Percentiles rank a stretch among this genome's conserved stretches.
These are phyloP conservation scores for Melinaea marsaeus DNA, from an alignment of 2,888 invertebrate species.

Conservation along the genomic window DNA sequence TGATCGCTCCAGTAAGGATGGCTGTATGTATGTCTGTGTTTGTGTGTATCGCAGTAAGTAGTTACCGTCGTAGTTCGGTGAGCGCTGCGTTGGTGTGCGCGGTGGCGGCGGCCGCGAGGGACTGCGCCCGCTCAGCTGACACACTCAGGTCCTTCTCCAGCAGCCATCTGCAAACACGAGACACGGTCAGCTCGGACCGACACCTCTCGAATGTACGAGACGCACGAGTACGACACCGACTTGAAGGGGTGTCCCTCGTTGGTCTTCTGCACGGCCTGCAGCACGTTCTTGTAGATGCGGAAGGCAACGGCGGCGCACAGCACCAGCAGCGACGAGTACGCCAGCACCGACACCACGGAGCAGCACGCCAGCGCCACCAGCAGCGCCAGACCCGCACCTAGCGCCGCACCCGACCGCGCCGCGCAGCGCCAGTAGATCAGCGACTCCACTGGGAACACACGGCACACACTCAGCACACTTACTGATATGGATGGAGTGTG, in stretches of 20 bases:
- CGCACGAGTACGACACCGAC: conserved; percentile 76
- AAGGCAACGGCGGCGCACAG: conserved; percentile 93
- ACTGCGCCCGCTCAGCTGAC: conserved; percentile 94
- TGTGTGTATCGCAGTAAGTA: no score
- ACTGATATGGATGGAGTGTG: background rate
- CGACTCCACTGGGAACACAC: conserved; percentile 87
- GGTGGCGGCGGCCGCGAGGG: conserved; percentile 90
- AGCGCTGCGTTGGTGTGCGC: conserved; percentile 91
- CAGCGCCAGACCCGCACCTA: conserved; percentile 92
- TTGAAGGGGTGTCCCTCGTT: conserved; percentile 98
- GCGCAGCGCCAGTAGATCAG: conserved; percentile 99
- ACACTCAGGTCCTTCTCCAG: conserved; percentile 92
- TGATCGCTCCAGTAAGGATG: no score
- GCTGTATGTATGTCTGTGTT: no score
- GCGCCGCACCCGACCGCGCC: conserved; percentile 94
- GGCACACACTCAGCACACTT: background rate
- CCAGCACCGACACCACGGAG: conserved; percentile 96
- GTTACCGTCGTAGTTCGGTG: conserved; percentile 85
- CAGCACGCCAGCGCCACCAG: conserved; percentile 96
- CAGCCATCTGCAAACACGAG: conserved; percentile 70
- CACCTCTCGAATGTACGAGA: background rate
- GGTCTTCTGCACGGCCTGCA: conserved; percentile 97
- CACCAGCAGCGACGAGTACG: conserved; percentile 91
- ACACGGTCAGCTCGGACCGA: background rate
- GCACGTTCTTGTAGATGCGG: conserved; percentile 96